phyloP scores from a whole-genome alignment of 2,113 vertebrate species.

The Crotalus horridus region DNA sequence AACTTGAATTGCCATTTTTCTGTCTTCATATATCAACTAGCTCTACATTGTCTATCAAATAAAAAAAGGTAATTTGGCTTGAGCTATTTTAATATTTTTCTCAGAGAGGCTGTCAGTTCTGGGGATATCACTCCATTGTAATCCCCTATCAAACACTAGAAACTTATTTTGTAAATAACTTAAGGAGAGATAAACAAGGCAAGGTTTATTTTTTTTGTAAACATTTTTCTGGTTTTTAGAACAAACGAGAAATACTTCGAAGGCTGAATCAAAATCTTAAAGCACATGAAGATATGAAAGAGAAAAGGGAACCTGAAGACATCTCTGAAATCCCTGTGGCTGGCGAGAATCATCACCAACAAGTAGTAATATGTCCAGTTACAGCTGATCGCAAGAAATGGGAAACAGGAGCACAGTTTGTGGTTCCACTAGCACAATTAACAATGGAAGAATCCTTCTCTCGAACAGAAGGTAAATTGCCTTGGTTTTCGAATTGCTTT shows the following conservation, averaged over 20 bases:
- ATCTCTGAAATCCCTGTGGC: constrained; percentile 35
- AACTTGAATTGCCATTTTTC: not conserved
- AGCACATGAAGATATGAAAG: constrained; percentile 71
- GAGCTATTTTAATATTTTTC: constrained; percentile 14
- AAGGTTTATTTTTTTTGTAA: not conserved
- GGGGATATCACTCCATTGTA: not conserved
- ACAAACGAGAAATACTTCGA: constrained; percentile 87
- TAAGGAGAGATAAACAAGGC: not conserved
- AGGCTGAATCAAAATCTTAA: constrained; percentile 91
- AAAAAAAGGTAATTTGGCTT: not conserved
- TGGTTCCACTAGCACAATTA: constrained; percentile 78
- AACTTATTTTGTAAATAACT: not conserved
- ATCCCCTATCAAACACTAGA: not conserved
- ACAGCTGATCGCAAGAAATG: constrained; percentile 87
- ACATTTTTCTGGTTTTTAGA: constrained; percentile 69
- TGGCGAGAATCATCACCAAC: constrained; percentile 60
- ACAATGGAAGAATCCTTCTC: constrained; percentile 78
- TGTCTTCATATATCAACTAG: not conserved
- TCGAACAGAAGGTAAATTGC: constrained; percentile 71
- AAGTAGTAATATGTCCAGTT: constrained; percentile 55
- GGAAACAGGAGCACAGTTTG: constrained; percentile 76
- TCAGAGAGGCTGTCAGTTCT: not conserved
- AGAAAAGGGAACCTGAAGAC: constrained; percentile 36
- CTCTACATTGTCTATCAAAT: not conserved
- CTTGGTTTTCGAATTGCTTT: not conserved